phyloP scores from a whole-genome alignment of 2,888 invertebrate species.

The Trachelus stipa region DNA sequence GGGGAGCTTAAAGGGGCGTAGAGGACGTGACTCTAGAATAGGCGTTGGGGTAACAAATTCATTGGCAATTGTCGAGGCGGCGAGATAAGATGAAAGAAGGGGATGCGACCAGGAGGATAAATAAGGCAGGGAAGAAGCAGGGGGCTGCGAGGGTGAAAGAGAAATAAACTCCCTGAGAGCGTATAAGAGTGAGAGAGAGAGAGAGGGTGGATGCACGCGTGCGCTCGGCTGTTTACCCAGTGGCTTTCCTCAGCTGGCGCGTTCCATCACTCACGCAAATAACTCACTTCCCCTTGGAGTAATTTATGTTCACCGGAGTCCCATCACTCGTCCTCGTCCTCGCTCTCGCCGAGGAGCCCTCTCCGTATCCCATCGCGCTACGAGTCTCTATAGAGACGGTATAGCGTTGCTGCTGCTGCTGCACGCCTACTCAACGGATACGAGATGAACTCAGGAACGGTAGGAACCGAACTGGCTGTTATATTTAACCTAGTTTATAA shows the following conservation, averaged over 20 bases:
- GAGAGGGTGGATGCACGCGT: constrained; percentile 35
- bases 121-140: not conserved
- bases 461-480: constrained; percentile 23
- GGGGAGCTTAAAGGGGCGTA: not conserved
- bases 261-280: constrained; percentile 67
- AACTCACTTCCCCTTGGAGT: constrained; percentile 64
- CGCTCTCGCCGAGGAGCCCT: constrained; percentile 24
- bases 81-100: constrained; percentile 11
- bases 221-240: constrained; percentile 47
- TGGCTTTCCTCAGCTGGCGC: constrained; percentile 63
- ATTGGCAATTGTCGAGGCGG: constrained; percentile 6
- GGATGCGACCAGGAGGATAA: not conserved
- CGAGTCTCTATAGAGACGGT: not conserved
- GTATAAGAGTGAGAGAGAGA: constrained; percentile 7
- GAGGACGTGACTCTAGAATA: not conserved
- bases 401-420: not conserved
- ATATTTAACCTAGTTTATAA: constrained; percentile 45
- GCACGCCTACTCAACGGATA: not conserved
- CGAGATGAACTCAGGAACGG: not conserved
- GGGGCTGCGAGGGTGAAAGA: not conserved
- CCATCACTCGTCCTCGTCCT: constrained; percentile 51
- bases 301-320: constrained; percentile 61
- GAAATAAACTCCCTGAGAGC: not conserved
- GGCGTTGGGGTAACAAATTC: constrained; percentile 5
- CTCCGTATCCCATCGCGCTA: constrained; percentile 15